Conservation (phyloP, 92 coral and sea anemone genomes). For the Desmophyllum pertusum region DNA sequence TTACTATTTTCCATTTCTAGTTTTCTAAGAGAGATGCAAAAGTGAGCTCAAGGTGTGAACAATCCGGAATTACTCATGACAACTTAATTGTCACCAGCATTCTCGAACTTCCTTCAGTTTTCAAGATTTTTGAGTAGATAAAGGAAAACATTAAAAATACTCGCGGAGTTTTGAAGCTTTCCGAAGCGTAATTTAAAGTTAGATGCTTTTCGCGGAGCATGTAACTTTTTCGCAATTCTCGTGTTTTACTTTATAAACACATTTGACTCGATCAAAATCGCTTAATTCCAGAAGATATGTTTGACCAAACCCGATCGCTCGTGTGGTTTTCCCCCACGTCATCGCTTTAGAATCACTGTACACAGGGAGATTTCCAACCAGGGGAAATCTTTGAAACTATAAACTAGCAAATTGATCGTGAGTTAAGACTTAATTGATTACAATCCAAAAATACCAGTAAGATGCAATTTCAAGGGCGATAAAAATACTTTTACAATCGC, state of each 20-base stretch:
- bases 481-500: slow-evolving; percentile 4
- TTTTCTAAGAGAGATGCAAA: neutral
- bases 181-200: slow-evolving; percentile 27
- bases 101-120: slow-evolving; percentile 19
- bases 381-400: neutral
- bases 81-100: slow-evolving; percentile 23
- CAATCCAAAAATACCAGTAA: neutral
- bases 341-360: slow-evolving; percentile 3
- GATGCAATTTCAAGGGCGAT: neutral
- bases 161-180: neutral
- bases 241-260: slow-evolving; percentile 31
- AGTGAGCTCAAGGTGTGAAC: neutral
- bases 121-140: slow-evolving; percentile 28
- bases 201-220: slow-evolving; percentile 3
- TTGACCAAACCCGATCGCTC: neutral
- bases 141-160: neutral
- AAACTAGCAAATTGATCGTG: neutral
- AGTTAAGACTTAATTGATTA: slow-evolving; percentile 11
- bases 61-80: slow-evolving; percentile 10
- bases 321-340: slow-evolving; percentile 25
- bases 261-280: neutral
- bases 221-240: slow-evolving; percentile 5
- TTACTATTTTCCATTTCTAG: neutral
- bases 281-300: slow-evolving; percentile 12
- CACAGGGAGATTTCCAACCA: neutral